Base-by-base conservation (phyloP, 2,888 invertebrate genomes). In the Keiferia lycopersicella region DNA sequence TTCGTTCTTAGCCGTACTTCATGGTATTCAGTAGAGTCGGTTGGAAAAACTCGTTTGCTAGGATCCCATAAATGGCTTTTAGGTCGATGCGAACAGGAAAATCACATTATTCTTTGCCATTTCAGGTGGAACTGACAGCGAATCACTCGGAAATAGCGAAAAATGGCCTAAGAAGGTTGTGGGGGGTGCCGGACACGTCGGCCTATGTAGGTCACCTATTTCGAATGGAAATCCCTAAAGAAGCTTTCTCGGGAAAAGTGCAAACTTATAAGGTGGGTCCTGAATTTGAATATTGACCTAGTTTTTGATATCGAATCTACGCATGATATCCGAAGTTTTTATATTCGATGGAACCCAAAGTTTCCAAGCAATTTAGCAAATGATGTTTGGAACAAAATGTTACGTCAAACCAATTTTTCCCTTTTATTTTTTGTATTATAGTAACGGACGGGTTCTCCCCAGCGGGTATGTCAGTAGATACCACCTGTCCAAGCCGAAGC, bases 131-230 rank as follows among this genome's bases (percentile, higher is more conserved):
- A 74, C 75, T 90, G 71, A 88, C 85, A 74, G 86, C 87, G 63
- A 89, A 91, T 78, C 88, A 88, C 77, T 88, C 89, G 68, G 90
- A 90, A 81, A 87, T 87, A 82, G 80, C 83, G 75, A 91, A 82
- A 81, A 88, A 88, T 83, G 91, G 87, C 88, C 90, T 92, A 84
- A 88, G 82, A 77, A 81, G 92, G 74, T 83, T 92, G 79, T 92
- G 92, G 92, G 92, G 92, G 73, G 91, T 95, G 68, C 93, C 94
- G 62, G 94, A 95, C 77, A 92, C 94, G 67, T 93, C 94, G 70
- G 95, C 95, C 72, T 92, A 93, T 68, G 94, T 94, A 20, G 96
- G 96, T 57, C 94, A 94, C 78, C 88, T 95, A 66, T 96, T 96
- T 86, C 94, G 94, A 70, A 93, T 95, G 83, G 93, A 93, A 73